Conservation (phyloP, 2,113 vertebrate genomes). For the Mus pahari region DNA sequence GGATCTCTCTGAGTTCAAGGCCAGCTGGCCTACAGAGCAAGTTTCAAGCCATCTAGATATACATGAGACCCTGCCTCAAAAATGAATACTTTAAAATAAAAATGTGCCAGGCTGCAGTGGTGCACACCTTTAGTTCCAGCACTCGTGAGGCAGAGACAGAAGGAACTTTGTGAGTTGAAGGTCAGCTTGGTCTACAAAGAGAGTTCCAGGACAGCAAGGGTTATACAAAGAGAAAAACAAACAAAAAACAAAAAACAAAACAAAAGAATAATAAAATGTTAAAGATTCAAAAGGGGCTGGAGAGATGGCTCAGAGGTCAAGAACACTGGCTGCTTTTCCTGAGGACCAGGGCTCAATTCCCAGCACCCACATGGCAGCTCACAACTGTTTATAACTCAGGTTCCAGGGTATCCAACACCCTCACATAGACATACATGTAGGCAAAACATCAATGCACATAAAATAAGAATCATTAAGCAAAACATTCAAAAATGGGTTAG, state of each 20-base stretch:
- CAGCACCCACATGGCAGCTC: background rate
- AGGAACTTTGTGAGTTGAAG: background rate
- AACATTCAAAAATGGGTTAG: background rate
- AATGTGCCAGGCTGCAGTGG: background rate
- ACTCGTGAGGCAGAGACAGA: background rate
- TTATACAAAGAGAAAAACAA: background rate
- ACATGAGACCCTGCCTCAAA: background rate
- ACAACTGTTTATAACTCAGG: background rate
- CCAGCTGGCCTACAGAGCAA: background rate
- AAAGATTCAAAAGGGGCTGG: background rate
- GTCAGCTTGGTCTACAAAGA: background rate
- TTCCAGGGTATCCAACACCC: background rate
- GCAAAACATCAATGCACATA: background rate
- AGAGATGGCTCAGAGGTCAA: background rate
- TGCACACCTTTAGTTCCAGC: background rate
- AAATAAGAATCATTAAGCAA: background rate
- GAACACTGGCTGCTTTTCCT: background rate
- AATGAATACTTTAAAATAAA: background rate
- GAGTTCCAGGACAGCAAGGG: background rate
- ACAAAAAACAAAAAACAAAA: background rate
- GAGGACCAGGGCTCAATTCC: background rate
- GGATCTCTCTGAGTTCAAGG: background rate
- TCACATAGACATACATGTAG: background rate
- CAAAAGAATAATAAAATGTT: background rate
- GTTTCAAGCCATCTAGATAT: background rate